Base-by-base conservation (phyloP, 2,888 invertebrate species). In the Athetis lepigone region DNA sequence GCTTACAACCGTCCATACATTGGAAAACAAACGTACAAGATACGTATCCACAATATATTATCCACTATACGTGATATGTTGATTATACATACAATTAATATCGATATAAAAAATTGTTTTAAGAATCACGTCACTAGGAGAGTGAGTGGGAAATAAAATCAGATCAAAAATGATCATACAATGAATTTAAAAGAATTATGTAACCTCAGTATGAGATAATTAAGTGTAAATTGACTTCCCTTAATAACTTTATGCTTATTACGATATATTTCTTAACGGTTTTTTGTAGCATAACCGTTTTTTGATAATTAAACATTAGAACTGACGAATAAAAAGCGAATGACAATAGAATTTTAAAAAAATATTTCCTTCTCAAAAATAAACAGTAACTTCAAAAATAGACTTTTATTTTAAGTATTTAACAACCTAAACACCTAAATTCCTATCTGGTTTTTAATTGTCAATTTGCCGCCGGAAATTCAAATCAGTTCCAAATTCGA, bases 381-480 rank as follows among this genome's bases (percentile, higher is more conserved):
- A 50, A 55, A 27, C 36, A 43, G 43, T 19, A 33, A 40, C 7
- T 13, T 57, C n/a, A 18, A 40, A 64, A 43, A 51, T 46, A 47
- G 29, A 55, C 37, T 19, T 39, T 43, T 25, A 65, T 56, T 45
- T 13, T 45, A 16, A 19, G 27, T 16, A 59, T 47, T 40, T 1
- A 51, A 21, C 54, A 61, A 25, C 29, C 39, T 13, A n/a, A 50
- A 75, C 50, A 46, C 23, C 56, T 51, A 9, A 36, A 64, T 59
- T 67, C 4, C 36, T 54, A 45, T 64, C 47, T 36, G 36, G 58
- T 56, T 70, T 37, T 46, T 76, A 73, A 76, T 49, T 52, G 52
- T 64, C 50, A 67, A 70, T 70, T 60, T 59, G 36, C 60, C 77
- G 67, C 50, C 77, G 74, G 77, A 74, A 57, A 66, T 67, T 63